Evolutionary conservation across 2,888 invertebrate species (phyloP), one percentile per base, ranked within the genome.

Genomic region (Cylloceria caligata): DNA sequence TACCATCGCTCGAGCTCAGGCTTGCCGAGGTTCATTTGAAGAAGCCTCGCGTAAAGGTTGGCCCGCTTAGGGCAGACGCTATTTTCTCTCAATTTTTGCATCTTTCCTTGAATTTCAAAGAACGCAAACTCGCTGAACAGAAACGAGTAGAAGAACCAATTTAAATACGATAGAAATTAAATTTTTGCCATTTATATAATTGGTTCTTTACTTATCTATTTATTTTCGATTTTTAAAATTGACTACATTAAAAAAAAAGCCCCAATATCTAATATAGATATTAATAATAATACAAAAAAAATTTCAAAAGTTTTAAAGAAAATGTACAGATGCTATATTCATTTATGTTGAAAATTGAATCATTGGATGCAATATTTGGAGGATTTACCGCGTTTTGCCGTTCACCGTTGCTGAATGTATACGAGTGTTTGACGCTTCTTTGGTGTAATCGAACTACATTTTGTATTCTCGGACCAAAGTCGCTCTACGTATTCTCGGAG

Each of bases 21-120:
- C 77, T 87, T 91, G 86, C 92, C 92, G 52, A 90, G 92, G 84
- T 92, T 92, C 87, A 92, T 92, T 85, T 92, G 88, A 90, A 81
- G 52, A 55, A 80, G 24, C 39, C 47, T 45, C 57, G 60, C 73
- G 67, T 55, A 34, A 74, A 72, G 65, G 60, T 67, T 52, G 39
- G 72, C 36, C 72, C 65, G 60, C 6, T 39, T 13, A 34, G 55
- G 19, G 57, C 57, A 45, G 30, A 39, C 57, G 57, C n/a, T 39
- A 11, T 30, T 60, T 19, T 34, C 60, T 36, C 34, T 19, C 60
- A 3, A 36, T 34, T 60, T 5, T 60, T 60, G 30, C 60, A 60
- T 60, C 60, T 34, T 30, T 34, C 11, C 1, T 1, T 13, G n/a
- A 42, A 42, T 42, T 42, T 13, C 3, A 42, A 13, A 3, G 13